A percentile compares a stretch with the other conserved stretches of the same genome.
These are phyloP conservation scores for Puntigrus tetrazona DNA, from an alignment of 2,113 vertebrate genomes.

Conservation along the genomic window DNA sequence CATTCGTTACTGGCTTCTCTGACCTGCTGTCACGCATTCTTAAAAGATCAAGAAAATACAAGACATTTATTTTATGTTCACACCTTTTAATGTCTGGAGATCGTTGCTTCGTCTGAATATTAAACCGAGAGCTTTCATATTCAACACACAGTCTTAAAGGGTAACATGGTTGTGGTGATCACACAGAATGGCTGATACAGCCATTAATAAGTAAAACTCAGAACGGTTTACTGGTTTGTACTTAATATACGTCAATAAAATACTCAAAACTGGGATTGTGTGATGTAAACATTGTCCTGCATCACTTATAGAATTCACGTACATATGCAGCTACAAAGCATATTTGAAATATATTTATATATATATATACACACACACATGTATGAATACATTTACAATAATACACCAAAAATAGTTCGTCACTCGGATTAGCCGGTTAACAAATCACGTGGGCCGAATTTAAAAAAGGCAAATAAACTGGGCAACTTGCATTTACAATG, in stretches of 20 bases:
- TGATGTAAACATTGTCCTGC: constrained; percentile 50
- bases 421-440: constrained; percentile 27
- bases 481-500: background rate
- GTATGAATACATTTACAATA: constrained; percentile 77
- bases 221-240: constrained; percentile 46
- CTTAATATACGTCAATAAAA: constrained; percentile 45
- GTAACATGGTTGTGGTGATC: constrained; percentile 23
- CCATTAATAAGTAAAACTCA: constrained; percentile 43
- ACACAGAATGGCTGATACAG: constrained; percentile 46
- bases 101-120: constrained; percentile 35
- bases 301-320: constrained; percentile 49
- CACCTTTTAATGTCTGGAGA: constrained; percentile 63
- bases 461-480: background rate
- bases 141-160: constrained; percentile 26
- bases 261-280: constrained; percentile 29
- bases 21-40: background rate
- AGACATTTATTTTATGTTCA: constrained; percentile 45
- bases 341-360: constrained; percentile 59
- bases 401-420: constrained; percentile 65
- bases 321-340: constrained; percentile 59
- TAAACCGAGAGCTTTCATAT: constrained; percentile 32
- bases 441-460: background rate
- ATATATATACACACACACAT: constrained; percentile 66
- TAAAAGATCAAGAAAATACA: background rate
- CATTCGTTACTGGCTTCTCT: background rate